These are phyloP conservation scores for Aphrophora alni DNA, from an alignment of 2,888 invertebrate genomes.

Conservation along the genomic window DNA sequence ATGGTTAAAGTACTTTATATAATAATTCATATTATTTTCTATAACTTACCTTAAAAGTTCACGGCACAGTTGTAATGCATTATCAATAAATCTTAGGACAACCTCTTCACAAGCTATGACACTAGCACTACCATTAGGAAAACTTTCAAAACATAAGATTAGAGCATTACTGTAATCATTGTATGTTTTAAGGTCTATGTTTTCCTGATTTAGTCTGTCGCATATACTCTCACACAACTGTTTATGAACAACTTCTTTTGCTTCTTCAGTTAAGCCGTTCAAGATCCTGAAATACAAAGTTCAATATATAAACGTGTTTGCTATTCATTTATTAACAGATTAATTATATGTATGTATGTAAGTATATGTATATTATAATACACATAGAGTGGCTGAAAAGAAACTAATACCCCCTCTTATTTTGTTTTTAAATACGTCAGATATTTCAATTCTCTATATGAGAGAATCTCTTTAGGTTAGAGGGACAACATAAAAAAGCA, in stretches of 20 bases:
- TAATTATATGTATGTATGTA: neutral
- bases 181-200: neutral
- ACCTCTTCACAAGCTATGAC: neutral
- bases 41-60: slow-evolving; percentile 23
- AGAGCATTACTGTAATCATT: slow-evolving; percentile 19
- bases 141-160: slow-evolving; percentile 26
- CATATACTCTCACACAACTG: neutral
- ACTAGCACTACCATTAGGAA: neutral
- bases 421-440: too few relatives aligned
- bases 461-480: too few relatives aligned
- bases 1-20: too few relatives aligned
- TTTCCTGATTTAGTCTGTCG: neutral
- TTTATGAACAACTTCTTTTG: neutral
- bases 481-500: too few relatives aligned
- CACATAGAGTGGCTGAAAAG: too few relatives aligned
- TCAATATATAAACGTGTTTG: too few relatives aligned
- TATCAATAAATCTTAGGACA: neutral
- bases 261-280: neutral
- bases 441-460: too few relatives aligned
- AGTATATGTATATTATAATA: too few relatives aligned
- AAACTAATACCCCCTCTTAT: too few relatives aligned
- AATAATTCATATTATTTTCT: too few relatives aligned
- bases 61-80: neutral
- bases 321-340: too few relatives aligned
- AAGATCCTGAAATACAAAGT: slow-evolving; percentile 12